Evolutionary conservation across 2,113 vertebrate species (phyloP).

Genomic region (Pavo muticus): DNA sequence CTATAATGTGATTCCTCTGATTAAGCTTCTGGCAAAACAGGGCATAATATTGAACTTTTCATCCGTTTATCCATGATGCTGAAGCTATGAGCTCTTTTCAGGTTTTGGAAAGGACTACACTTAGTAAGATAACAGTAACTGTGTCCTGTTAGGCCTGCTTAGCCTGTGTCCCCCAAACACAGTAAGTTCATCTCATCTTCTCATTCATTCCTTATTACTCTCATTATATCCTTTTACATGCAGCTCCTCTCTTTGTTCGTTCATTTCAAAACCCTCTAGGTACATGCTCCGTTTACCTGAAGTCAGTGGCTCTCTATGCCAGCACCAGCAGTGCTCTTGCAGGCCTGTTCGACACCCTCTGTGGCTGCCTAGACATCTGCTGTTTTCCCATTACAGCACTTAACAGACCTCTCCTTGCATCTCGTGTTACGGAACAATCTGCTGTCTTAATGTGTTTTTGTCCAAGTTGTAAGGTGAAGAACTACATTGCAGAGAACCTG

Average conservation of each 20-base stretch:
- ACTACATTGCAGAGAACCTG: background rate
- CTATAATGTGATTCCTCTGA: background rate
- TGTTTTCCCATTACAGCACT: background rate
- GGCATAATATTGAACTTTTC: background rate
- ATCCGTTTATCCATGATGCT: background rate
- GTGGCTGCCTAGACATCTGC: background rate
- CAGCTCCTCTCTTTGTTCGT: background rate
- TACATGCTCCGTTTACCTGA: background rate
- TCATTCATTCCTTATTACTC: background rate
- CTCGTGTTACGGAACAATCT: rapidly evolving
- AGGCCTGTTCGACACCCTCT: background rate
- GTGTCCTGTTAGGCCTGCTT: background rate
- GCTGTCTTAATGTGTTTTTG: background rate
- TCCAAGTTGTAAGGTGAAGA: background rate
- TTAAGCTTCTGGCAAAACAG: background rate
- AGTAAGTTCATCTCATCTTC: background rate
- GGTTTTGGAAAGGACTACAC: background rate
- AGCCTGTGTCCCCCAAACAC: background rate
- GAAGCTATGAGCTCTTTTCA: background rate
- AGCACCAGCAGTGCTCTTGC: background rate
- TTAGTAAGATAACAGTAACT: background rate
- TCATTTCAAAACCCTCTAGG: background rate
- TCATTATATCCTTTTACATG: background rate
- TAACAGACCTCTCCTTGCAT: background rate
- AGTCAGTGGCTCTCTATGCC: background rate